phyloP scores from a whole-genome alignment of 1,140 invertebrate genomes.

The Araneus ventricosus region DNA sequence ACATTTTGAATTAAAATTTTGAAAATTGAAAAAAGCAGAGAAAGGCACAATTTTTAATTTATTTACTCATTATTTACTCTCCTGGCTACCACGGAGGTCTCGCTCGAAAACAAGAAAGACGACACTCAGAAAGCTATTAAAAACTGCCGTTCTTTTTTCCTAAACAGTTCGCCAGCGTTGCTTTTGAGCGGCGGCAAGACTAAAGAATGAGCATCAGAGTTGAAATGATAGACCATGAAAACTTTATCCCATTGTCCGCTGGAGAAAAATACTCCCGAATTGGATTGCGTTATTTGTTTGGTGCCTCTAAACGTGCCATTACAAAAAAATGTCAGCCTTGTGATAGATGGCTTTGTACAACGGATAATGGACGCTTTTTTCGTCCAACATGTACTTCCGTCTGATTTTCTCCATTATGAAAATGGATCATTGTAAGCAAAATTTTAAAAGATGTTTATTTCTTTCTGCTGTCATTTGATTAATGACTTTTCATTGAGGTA shows the following conservation, averaged over 20 bases:
- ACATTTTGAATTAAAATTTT: not conserved
- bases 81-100: not conserved
- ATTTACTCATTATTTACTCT: not conserved
- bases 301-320: not conserved
- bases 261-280: not conserved
- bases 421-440: not conserved
- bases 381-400: not conserved
- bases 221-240: not conserved
- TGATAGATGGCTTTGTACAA: constrained; percentile 18
- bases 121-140: not conserved
- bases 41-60: not conserved
- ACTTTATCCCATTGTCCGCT: constrained; percentile 15
- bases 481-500: not conserved
- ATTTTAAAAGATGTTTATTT: not conserved
- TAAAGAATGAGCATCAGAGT: not conserved
- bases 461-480: not conserved
- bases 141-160: not conserved
- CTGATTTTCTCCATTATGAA: constrained; percentile 13
- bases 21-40: not conserved
- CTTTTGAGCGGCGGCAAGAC: not conserved
- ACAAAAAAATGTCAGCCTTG: not conserved
- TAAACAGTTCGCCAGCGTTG: not conserved
- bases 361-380: not conserved
- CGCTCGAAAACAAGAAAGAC: not conserved
- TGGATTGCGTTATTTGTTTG: not conserved